Evolutionary conservation across 1,140 invertebrate species (phyloP).

Genomic region (Drepana arcuata): DNA sequence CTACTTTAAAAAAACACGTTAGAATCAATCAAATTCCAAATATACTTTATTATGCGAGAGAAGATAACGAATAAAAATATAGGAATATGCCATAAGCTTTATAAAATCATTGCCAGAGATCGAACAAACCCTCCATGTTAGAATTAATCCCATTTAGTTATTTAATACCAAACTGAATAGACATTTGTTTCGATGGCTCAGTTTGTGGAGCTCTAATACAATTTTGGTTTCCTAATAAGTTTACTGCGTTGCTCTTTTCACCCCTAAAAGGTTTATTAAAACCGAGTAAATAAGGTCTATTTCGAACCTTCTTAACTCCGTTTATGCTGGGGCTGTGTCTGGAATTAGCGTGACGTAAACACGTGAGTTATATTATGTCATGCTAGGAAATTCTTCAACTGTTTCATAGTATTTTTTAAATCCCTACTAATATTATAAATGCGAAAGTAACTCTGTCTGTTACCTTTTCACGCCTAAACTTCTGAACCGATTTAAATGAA

Average conservation of each 20-base stretch:
- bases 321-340: not conserved
- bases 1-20: too few relatives aligned
- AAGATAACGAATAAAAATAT: too few relatives aligned
- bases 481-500: too few relatives aligned
- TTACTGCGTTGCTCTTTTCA: conserved; percentile 58
- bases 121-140: too few relatives aligned
- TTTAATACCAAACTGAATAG: conserved; percentile 33
- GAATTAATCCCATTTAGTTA: conserved; percentile 50
- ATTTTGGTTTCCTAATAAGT: conserved; percentile 39
- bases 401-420: not conserved
- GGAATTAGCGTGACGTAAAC: not conserved
- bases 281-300: conserved; percentile 30
- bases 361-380: not conserved
- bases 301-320: not conserved
- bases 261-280: conserved; percentile 45
- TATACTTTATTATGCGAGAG: too few relatives aligned
- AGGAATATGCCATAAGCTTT: too few relatives aligned
- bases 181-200: conserved; percentile 42
- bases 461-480: not conserved
- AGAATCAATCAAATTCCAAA: too few relatives aligned
- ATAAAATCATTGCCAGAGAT: too few relatives aligned
- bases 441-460: not conserved
- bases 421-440: not conserved
- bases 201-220: conserved; percentile 43
- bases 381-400: not conserved